Conservation (phyloP, 2,113 vertebrate species). For the Gallinago jamesoni region DNA sequence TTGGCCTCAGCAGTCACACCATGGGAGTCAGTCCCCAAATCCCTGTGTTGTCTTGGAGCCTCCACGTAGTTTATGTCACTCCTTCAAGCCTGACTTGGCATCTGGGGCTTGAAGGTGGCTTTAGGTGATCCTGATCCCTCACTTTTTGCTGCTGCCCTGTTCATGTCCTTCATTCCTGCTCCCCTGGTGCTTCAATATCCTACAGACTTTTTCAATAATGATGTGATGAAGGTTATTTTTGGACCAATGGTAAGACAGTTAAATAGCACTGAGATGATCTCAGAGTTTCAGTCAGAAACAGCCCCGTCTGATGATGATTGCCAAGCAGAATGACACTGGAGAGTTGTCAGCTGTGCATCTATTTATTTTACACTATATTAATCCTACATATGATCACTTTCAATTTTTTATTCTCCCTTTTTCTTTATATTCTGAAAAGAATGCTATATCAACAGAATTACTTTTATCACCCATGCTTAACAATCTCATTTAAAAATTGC, state of each 20-base stretch:
- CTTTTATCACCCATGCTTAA: neutral
- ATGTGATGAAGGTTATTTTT: neutral
- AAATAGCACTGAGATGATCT: neutral
- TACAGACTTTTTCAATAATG: neutral
- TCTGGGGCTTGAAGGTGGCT: neutral
- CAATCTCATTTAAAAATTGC: neutral
- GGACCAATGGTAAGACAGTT: neutral
- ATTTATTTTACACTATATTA: neutral
- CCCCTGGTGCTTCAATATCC: fast-evolving
- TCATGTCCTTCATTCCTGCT: fast-evolving
- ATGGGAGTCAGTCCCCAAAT: neutral
- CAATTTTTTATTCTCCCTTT: neutral
- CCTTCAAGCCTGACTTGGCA: neutral
- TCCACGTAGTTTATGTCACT: fast-evolving
- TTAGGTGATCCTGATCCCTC: neutral
- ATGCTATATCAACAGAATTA: neutral
- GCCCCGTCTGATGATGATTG: neutral
- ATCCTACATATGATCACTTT: neutral
- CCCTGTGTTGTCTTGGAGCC: neutral
- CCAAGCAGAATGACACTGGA: neutral
- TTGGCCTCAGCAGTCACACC: neutral
- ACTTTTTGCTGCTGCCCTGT: neutral
- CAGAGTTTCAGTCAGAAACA: neutral
- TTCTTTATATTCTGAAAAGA: neutral
- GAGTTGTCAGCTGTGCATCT: neutral